Evolutionary conservation across 2,113 vertebrate genomes (phyloP).

Genomic region (Taxidea taxus): DNA sequence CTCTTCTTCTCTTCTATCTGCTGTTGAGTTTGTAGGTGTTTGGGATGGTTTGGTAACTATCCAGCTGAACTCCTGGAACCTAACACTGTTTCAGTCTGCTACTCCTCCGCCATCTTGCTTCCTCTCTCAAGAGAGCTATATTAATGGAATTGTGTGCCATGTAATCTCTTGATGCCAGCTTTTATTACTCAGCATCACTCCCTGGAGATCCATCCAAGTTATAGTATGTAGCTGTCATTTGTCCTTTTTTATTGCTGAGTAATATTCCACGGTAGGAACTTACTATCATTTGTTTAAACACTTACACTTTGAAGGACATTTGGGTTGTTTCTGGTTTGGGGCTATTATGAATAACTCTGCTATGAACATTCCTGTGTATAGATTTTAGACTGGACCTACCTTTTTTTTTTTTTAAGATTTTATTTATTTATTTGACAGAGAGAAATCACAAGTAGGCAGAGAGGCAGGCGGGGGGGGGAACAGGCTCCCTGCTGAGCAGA

Average conservation of each 20-base stretch:
- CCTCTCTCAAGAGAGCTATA: background rate
- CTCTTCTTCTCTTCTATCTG: too few species aligned
- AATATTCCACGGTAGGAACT: accelerated
- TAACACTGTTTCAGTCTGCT: too few species aligned
- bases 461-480: too few species aligned
- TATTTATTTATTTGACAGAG: too few species aligned
- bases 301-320: background rate
- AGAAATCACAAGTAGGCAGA: too few species aligned
- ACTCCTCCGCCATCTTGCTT: too few species aligned
- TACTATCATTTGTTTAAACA: background rate
- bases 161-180: background rate
- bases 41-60: too few species aligned
- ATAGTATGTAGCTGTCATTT: accelerated
- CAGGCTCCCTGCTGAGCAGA: too few species aligned
- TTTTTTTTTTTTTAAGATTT: background rate
- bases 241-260: background rate
- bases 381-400: background rate
- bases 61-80: too few species aligned
- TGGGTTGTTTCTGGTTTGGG: background rate
- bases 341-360: background rate
- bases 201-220: background rate
- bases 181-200: background rate
- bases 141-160: background rate
- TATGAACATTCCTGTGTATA: background rate
- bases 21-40: too few species aligned